phyloP scores from a whole-genome alignment of 2,888 invertebrate genomes.

The Rhagophthalmus giganteus region DNA sequence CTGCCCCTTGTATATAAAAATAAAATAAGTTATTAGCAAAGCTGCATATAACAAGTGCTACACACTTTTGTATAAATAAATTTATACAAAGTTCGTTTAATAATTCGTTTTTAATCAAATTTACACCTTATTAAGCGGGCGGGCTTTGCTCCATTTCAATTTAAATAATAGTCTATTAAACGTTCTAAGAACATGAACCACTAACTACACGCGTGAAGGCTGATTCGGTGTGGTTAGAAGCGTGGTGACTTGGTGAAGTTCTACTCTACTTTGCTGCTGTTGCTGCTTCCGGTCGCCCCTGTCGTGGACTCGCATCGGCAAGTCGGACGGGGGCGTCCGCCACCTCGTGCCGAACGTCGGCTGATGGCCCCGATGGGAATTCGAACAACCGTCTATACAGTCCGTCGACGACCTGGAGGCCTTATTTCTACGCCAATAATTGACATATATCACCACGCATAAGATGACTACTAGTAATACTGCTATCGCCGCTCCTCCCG shows the following conservation, averaged over 20 bases:
- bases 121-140: slow-evolving; percentile 44
- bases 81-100: slow-evolving; percentile 40
- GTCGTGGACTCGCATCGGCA: slow-evolving; percentile 37
- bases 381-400: slow-evolving; percentile 49
- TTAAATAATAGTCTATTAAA: slow-evolving; percentile 34
- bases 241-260: slow-evolving; percentile 48
- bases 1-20: slow-evolving; percentile 40
- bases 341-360: slow-evolving; percentile 52
- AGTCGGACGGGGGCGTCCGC: slow-evolving; percentile 41
- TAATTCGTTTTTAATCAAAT: slow-evolving; percentile 37
- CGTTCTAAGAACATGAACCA: slow-evolving; percentile 14
- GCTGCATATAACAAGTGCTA: slow-evolving; percentile 54
- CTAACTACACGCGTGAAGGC: slow-evolving; percentile 32
- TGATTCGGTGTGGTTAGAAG: slow-evolving; percentile 33
- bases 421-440: slow-evolving; percentile 63
- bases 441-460: slow-evolving; percentile 68
- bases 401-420: slow-evolving; percentile 44
- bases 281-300: slow-evolving; percentile 35
- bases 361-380: slow-evolving; percentile 29
- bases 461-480: slow-evolving; percentile 70
- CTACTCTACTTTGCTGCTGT: slow-evolving; percentile 40
- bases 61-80: slow-evolving; percentile 41
- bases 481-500: slow-evolving; percentile 78
- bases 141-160: slow-evolving; percentile 43
- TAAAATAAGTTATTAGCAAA: slow-evolving; percentile 49